These are phyloP conservation scores for Polyergus mexicanus DNA, from an alignment of 1,140 invertebrate genomes.

Conservation along the genomic window DNA sequence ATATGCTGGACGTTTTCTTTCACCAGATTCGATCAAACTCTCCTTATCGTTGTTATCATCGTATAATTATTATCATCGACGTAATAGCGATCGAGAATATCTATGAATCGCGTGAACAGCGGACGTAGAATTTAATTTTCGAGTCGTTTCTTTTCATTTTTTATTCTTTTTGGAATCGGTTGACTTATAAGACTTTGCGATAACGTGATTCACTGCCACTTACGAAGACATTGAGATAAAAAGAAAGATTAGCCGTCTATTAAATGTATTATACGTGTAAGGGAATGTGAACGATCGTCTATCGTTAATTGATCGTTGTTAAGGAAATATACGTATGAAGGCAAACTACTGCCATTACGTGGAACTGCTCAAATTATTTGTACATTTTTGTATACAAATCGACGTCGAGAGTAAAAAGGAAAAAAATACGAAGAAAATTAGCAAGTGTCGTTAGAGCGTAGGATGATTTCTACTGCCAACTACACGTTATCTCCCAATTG, in stretches of 20 bases:
- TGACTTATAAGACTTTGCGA: constrained; percentile 9
- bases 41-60: constrained; percentile 23
- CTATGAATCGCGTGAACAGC: not conserved
- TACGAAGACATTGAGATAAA: constrained; percentile 3
- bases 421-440: not conserved
- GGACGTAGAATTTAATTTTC: not conserved
- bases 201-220: constrained; percentile 46
- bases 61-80: constrained; percentile 22
- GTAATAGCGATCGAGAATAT: not conserved
- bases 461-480: constrained; percentile 41
- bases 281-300: constrained; percentile 18
- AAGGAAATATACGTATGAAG: constrained; percentile 58
- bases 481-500: constrained; percentile 12
- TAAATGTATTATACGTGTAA: constrained; percentile 11
- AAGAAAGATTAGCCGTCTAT: constrained; percentile 8
- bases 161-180: constrained; percentile 23
- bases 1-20: not conserved
- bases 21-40: not conserved
- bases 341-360: constrained; percentile 53
- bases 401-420: constrained; percentile 12
- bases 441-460: constrained; percentile 10
- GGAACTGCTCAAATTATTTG: constrained; percentile 72
- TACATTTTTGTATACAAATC: constrained; percentile 72
- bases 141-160: not conserved
- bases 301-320: constrained; percentile 70